Percentiles rank a stretch among this genome's conserved stretches.
These are phyloP conservation scores for Chelonia mydas DNA, from an alignment of 2,797 vertebrate species.

Conservation along the genomic window DNA sequence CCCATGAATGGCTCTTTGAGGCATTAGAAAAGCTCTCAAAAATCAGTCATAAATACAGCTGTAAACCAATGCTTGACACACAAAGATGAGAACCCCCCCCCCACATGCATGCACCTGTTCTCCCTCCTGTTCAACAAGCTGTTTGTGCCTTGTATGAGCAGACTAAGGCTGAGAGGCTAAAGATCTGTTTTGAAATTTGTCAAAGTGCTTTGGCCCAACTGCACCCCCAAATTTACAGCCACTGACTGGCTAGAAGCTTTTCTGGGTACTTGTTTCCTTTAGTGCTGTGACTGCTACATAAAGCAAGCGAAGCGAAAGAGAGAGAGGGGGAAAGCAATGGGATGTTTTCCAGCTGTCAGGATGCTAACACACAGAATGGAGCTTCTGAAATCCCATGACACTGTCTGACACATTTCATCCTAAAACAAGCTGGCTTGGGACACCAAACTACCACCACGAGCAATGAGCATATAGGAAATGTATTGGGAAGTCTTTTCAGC, in stretches of 20 bases:
- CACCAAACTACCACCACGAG: neutral
- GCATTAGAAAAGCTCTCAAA: neutral
- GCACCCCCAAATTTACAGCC: neutral
- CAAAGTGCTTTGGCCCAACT: slow-evolving; percentile 17
- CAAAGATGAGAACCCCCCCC: neutral
- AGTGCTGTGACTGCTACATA: neutral
- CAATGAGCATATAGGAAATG: neutral
- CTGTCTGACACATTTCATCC: neutral
- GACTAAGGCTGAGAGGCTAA: neutral
- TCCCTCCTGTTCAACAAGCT: neutral
- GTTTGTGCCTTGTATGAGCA: neutral
- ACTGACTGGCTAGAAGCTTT: slow-evolving; percentile 17
- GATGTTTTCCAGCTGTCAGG: slow-evolving; percentile 12
- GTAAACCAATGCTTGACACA: neutral
- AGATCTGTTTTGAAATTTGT: neutral
- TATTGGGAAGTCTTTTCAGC: neutral
- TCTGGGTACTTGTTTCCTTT: neutral
- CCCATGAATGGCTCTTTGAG: neutral
- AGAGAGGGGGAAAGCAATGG: neutral
- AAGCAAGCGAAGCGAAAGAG: slow-evolving; percentile 35
- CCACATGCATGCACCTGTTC: neutral
- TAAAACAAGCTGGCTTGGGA: slow-evolving; percentile 17
- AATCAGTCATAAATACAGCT: neutral
- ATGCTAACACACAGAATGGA: slow-evolving; percentile 12
- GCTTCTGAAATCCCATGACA: neutral